A percentile compares a stretch with the other conserved stretches of the same genome.
phyloP scores from a whole-genome alignment of 2,888 invertebrate species.

The Athrips mouffetella region DNA sequence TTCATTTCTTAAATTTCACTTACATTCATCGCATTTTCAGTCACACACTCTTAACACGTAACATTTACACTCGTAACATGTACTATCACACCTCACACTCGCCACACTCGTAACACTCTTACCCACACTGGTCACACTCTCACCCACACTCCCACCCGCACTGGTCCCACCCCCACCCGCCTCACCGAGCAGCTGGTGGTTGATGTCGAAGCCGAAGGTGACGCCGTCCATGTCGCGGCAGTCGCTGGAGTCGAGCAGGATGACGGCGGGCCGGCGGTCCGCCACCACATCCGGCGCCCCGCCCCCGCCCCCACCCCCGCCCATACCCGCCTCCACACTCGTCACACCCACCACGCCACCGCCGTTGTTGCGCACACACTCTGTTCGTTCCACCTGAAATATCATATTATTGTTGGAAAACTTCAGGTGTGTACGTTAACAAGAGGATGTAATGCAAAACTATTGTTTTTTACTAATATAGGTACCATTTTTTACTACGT shows the following conservation, averaged over 20 bases:
- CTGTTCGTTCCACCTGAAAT: constrained; percentile 1
- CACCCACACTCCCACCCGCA: not conserved
- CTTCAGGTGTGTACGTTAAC: too few relatives aligned
- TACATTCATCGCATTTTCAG: too few relatives aligned
- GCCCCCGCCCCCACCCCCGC: constrained; percentile 69
- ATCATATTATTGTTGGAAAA: too few relatives aligned
- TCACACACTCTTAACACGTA: too few relatives aligned
- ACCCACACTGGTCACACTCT: not conserved
- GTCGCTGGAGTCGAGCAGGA: constrained; percentile 81
- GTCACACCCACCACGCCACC: constrained; percentile 61
- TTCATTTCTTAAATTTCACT: too few relatives aligned
- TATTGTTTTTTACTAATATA: too few relatives aligned
- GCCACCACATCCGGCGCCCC: constrained; percentile 65
- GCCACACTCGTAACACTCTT: not conserved
- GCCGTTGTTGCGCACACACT: not conserved
- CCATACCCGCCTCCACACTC: constrained; percentile 54
- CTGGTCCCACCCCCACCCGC: not conserved
- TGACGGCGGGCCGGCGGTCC: constrained; percentile 82
- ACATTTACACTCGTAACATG: too few relatives aligned
- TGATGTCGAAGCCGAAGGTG: constrained; percentile 89
- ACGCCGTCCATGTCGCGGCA: constrained; percentile 80
- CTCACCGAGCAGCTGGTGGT: constrained; percentile 82
- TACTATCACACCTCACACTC: too few relatives aligned
- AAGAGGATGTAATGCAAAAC: too few relatives aligned
- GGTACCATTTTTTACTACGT: too few relatives aligned